Evolutionary conservation across 2,113 vertebrate species (phyloP).

Genomic region (Lasiurus cinereus): DNA sequence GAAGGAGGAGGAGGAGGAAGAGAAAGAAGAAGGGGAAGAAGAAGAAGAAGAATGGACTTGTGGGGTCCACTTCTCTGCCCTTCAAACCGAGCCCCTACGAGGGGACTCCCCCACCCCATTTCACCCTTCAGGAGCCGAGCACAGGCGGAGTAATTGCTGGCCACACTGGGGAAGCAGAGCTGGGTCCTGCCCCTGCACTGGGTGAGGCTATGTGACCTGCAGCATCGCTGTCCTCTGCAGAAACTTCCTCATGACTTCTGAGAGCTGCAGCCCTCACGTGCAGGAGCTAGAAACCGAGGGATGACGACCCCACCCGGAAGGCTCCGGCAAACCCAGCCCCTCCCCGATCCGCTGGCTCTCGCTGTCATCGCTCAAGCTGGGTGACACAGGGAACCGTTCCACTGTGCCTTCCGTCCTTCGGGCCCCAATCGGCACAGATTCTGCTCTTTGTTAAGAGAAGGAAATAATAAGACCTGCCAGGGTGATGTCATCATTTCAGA

Average conservation of each 20-base stretch:
- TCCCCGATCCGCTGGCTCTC: neutral
- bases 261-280: accelerated
- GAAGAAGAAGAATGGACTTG: too few species aligned
- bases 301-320: accelerated
- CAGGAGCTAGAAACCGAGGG: accelerated
- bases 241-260: too few species aligned
- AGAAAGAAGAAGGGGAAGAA: too few species aligned
- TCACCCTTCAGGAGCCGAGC: neutral
- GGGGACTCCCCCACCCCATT: neutral
- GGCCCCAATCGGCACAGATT: neutral
- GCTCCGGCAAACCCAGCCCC: accelerated
- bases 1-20: too few species aligned
- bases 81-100: neutral
- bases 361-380: accelerated
- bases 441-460: neutral
- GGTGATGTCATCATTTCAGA: neutral
- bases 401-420: too few species aligned
- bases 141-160: accelerated
- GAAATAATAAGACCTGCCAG: neutral
- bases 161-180: neutral
- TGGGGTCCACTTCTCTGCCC: accelerated
- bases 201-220: neutral
- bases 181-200: neutral
- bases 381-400: neutral
- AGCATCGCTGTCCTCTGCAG: neutral